Evolutionary conservation across 2,888 invertebrate species (phyloP).

Genomic region (Globia sparganii): DNA sequence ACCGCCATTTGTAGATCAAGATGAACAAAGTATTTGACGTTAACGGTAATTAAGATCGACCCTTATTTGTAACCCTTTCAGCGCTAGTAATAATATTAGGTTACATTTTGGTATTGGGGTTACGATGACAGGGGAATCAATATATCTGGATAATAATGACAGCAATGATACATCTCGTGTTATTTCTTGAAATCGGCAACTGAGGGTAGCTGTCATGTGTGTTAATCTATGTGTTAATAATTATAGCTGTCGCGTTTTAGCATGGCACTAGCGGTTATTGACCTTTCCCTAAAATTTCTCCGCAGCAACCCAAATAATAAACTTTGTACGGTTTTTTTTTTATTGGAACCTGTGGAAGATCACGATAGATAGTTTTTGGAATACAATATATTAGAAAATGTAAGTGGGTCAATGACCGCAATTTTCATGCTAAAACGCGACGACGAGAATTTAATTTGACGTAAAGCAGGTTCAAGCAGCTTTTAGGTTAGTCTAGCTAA

Average conservation of each 20-base stretch:
- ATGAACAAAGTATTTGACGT: slow-evolving; percentile 29
- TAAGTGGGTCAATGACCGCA: not conserved
- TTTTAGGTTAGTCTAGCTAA: too few relatives aligned
- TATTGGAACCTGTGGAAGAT: too few relatives aligned
- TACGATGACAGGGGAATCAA: slow-evolving; percentile 26
- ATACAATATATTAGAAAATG: not conserved
- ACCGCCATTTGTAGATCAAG: slow-evolving; percentile 10
- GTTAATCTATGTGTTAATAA: not conserved
- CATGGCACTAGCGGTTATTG: not conserved
- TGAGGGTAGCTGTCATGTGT: not conserved
- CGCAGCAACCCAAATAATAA: not conserved
- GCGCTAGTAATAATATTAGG: slow-evolving; percentile 40
- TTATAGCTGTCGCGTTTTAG: not conserved
- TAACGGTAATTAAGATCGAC: slow-evolving; percentile 49
- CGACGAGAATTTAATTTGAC: not conserved
- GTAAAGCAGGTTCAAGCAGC: not conserved
- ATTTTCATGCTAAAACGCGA: not conserved
- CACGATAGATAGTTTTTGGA: too few relatives aligned
- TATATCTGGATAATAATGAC: slow-evolving; percentile 14
- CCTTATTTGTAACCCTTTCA: slow-evolving; percentile 41
- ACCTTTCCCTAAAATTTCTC: not conserved
- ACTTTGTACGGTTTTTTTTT: not conserved
- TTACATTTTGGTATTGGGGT: slow-evolving; percentile 31
- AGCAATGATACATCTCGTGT: not conserved
- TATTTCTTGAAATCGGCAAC: not conserved